Conservation (phyloP, 2,888 invertebrate species). For the Chloroclysta siterata region DNA sequence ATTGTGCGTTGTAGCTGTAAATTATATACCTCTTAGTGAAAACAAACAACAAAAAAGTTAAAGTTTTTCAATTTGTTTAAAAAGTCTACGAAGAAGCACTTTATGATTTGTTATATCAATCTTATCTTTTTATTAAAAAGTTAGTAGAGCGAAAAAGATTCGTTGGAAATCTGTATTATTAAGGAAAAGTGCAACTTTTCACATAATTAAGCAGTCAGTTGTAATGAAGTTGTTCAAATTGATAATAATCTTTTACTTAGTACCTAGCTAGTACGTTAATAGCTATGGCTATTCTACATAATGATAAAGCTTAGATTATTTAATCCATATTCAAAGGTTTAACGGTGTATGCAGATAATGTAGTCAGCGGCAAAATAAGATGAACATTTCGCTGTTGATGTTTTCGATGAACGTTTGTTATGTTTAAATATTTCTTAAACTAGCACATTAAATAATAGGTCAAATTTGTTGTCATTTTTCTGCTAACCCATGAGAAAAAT, state of each 20-base stretch:
- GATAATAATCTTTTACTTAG: neutral
- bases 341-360: no score
- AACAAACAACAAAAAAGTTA: neutral
- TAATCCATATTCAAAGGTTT: no score
- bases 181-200: constrained; percentile 34
- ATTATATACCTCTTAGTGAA: neutral
- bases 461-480: no score
- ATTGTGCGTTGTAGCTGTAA: no score
- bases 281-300: no score
- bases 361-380: no score
- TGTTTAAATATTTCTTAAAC: no score
- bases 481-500: no score
- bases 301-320: no score
- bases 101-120: constrained; percentile 11
- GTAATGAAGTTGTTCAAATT: constrained; percentile 19
- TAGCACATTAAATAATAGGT: no score
- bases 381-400: no score
- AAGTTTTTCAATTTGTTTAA: neutral
- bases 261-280: neutral
- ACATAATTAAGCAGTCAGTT: constrained; percentile 21
- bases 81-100: neutral
- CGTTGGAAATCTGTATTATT: constrained; percentile 28
- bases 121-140: constrained; percentile 27
- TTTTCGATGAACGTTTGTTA: no score
- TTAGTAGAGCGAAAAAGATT: constrained; percentile 33